Conservation (phyloP, 2,113 vertebrate genomes). For the Urocitellus parryii region DNA sequence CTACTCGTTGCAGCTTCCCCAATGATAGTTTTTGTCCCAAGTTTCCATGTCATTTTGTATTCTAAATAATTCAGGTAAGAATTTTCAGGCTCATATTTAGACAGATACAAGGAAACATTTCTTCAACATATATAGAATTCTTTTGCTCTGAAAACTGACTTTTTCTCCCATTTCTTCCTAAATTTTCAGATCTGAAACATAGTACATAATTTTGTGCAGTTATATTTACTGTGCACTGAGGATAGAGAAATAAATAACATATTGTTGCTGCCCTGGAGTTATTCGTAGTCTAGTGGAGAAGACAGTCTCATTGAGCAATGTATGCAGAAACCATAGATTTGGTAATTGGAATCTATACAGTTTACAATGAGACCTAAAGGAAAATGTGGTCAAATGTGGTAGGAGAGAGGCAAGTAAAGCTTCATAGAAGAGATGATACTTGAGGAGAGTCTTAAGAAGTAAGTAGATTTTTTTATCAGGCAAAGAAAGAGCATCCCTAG, state of each 20-base stretch:
- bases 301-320: neutral
- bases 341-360: neutral
- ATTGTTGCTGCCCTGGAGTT: neutral
- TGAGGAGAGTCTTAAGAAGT: constrained; percentile 30
- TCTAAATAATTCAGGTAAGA: constrained; percentile 8
- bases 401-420: neutral
- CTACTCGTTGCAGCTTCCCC: neutral
- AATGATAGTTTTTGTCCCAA: neutral
- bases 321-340: neutral
- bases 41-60: neutral
- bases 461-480: neutral
- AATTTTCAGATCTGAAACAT: constrained; percentile 39
- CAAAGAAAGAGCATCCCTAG: constrained; percentile 11
- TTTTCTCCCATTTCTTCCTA: constrained; percentile 8
- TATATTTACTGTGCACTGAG: neutral
- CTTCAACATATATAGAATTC: constrained; percentile 30
- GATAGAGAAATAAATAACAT: constrained; percentile 6
- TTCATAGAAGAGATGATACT: neutral
- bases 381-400: neutral
- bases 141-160: constrained; percentile 29
- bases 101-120: constrained; percentile 26
- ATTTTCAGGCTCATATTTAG: constrained; percentile 4
- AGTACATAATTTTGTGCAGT: constrained; percentile 17
- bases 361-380: neutral
- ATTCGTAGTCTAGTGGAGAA: neutral